These are phyloP conservation scores for Scyliorhinus canicula DNA, from an alignment of 2,797 vertebrate species.

Conservation along the genomic window DNA sequence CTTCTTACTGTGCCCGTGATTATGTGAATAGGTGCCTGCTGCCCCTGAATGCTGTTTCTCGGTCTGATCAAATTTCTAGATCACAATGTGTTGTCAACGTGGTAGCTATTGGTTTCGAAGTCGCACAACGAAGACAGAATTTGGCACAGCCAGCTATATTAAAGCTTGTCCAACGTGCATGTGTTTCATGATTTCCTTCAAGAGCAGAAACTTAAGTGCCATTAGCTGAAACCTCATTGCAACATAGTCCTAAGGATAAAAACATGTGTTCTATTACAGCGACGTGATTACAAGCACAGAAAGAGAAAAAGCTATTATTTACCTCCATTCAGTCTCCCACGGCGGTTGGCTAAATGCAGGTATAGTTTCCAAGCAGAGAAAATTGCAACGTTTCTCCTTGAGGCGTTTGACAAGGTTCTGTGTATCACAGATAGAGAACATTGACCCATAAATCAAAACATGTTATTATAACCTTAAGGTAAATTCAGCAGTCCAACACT, in stretches of 20 bases:
- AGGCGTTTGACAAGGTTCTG: not conserved
- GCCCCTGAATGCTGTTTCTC: no score
- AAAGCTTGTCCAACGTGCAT: not conserved
- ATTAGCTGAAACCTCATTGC: conserved; percentile 15
- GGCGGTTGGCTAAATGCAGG: not conserved
- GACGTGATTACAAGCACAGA: conserved; percentile 12
- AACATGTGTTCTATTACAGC: conserved; percentile 19
- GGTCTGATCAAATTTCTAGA: not conserved
- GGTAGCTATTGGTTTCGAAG: not conserved
- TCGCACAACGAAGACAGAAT: not conserved
- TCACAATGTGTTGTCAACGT: not conserved
- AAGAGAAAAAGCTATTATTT: conserved; percentile 17
- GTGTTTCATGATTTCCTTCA: not conserved
- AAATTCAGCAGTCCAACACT: not conserved
- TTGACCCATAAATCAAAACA: not conserved
- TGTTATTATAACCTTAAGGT: not conserved
- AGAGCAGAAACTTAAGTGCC: not conserved
- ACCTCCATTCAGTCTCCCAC: not conserved
- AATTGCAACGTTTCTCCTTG: conserved; percentile 16
- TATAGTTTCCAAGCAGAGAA: not conserved
- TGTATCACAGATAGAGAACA: not conserved
- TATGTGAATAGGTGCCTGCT: not conserved
- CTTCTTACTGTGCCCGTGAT: no score
- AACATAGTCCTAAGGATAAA: not conserved
- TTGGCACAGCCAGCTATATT: not conserved